Conservation (phyloP, 2,797 vertebrate genomes). For the Chloroceryle inda region DNA sequence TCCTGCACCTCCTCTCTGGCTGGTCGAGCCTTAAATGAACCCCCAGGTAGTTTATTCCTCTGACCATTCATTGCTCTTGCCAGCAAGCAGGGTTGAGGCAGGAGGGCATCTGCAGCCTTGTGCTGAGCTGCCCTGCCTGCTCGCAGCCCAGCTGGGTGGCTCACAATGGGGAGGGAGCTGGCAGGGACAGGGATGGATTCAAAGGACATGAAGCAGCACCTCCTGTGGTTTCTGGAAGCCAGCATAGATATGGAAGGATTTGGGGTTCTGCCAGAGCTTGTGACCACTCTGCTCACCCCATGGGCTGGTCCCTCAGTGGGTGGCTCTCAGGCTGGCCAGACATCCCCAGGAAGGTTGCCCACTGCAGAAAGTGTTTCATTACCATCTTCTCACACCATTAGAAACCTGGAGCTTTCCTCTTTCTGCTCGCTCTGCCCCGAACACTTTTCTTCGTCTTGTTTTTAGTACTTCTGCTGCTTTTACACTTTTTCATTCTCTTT, state of each 20-base stretch:
- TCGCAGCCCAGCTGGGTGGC: rapidly evolving
- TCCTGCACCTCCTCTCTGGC: not conserved
- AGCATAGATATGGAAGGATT: not conserved
- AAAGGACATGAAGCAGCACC: not conserved
- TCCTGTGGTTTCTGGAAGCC: not conserved
- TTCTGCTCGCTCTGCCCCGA: not conserved
- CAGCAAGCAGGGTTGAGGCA: not conserved
- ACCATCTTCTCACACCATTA: not conserved
- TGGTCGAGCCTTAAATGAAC: not conserved
- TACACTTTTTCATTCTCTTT: not conserved
- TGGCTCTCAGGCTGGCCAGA: not conserved
- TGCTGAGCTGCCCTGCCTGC: not conserved
- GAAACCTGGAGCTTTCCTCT: not conserved
- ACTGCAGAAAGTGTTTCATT: rapidly evolving
- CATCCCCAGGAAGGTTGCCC: not conserved
- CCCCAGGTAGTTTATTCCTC: not conserved
- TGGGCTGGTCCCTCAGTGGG: rapidly evolving
- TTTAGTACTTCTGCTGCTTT: not conserved
- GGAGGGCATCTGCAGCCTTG: not conserved
- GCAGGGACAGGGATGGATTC: not conserved
- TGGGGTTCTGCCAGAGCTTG: not conserved
- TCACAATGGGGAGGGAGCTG: not conserved
- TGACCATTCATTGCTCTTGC: not conserved
- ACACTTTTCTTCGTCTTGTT: not conserved
- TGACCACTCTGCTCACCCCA: not conserved